Conservation (phyloP, 1,140 invertebrate genomes). For the Propsilocerus akamusi region DNA sequence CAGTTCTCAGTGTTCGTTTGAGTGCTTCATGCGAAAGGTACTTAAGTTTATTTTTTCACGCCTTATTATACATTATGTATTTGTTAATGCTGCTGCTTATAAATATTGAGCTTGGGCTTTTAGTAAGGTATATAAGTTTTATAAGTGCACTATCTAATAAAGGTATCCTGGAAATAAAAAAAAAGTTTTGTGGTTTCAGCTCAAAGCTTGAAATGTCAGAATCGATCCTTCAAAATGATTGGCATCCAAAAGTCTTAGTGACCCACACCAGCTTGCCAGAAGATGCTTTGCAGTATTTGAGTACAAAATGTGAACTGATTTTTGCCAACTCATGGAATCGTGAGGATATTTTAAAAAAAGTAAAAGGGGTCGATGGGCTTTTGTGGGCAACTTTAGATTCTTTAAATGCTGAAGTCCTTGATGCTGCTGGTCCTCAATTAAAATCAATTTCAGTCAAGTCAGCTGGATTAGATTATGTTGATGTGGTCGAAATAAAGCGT, state of each 20-base stretch:
- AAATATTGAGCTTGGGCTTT: no score
- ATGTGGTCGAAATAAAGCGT: constrained; percentile 39
- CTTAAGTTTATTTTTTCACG: no score
- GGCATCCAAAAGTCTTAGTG: constrained; percentile 23
- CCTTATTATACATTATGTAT: no score
- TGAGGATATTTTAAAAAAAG: constrained; percentile 33
- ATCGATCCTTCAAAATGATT: no score
- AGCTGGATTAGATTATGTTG: constrained; percentile 51
- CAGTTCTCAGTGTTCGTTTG: no score
- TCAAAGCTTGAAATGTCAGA: no score
- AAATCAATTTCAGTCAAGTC: constrained; percentile 52
- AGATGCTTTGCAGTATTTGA: constrained; percentile 23
- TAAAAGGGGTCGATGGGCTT: constrained; percentile 42
- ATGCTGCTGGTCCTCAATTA: constrained; percentile 27
- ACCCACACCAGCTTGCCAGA: constrained; percentile 24
- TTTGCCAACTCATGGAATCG: constrained; percentile 19
- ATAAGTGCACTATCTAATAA: no score
- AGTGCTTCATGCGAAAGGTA: no score
- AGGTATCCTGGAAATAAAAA: no score
- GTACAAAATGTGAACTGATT: constrained; percentile 15
- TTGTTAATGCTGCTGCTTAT: no score
- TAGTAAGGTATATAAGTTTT: no score
- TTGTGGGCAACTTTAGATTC: constrained; percentile 39
- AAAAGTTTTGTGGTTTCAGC: no score
- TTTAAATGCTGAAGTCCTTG: neutral